Conservation (phyloP, 2,797 vertebrate genomes). For the Steatocranus sp. region DNA sequence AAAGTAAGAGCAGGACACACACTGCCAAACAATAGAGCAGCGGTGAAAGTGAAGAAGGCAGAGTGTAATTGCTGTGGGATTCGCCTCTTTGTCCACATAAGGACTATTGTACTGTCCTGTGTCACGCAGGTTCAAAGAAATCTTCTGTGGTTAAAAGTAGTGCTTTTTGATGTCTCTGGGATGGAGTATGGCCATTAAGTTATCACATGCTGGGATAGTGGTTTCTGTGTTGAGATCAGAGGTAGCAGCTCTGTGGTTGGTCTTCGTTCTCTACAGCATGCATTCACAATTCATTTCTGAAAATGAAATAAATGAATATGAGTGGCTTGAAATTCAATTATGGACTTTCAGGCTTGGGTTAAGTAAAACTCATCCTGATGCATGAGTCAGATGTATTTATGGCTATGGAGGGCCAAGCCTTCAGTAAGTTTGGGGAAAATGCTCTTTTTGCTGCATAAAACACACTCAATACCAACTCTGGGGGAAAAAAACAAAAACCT, state of each 20-base stretch:
- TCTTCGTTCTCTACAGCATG: neutral
- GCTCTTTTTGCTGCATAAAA: neutral
- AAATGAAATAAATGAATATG: slow-evolving; percentile 2
- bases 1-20: neutral
- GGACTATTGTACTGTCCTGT: neutral
- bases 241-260: neutral
- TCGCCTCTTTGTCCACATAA: neutral
- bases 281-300: neutral
- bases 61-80: slow-evolving; percentile 19
- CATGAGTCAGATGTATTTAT: neutral
- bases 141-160: slow-evolving; percentile 26
- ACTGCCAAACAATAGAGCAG: neutral
- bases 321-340: neutral
- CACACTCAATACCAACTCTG: neutral
- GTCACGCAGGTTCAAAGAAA: neutral
- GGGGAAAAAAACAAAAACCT: neutral
- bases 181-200: slow-evolving; percentile 28
- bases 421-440: neutral
- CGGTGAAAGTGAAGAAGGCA: neutral
- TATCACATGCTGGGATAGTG: slow-evolving; percentile 25
- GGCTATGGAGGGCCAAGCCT: neutral
- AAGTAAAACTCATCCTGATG: neutral
- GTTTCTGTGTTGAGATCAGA: slow-evolving; percentile 45
- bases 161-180: slow-evolving; percentile 19
- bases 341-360: neutral